These are phyloP conservation scores for Trimorus sp. DNA, from an alignment of 2,888 invertebrate species.

Conservation along the genomic window DNA sequence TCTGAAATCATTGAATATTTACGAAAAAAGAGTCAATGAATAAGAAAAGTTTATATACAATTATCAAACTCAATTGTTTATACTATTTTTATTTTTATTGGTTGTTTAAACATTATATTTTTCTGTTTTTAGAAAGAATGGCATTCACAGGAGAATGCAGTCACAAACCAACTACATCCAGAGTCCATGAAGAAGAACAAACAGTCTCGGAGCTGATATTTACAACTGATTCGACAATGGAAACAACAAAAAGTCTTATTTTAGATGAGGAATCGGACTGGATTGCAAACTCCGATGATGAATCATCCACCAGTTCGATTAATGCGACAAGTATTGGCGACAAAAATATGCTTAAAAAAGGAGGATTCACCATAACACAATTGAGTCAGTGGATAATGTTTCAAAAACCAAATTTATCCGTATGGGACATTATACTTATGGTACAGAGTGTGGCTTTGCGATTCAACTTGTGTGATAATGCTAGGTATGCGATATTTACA, in stretches of 20 bases:
- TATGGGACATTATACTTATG: constrained; percentile 23
- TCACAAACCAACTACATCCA: not conserved
- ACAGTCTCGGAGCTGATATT: not conserved
- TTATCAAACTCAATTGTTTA: no score
- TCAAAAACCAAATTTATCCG: not conserved
- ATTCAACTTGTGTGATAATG: constrained; percentile 5
- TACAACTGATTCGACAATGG: not conserved
- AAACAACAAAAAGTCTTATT: not conserved
- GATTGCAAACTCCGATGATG: not conserved
- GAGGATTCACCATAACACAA: constrained; percentile 3
- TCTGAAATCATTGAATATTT: no score
- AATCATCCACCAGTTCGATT: not conserved
- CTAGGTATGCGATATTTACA: constrained; percentile 13
- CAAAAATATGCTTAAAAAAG: not conserved
- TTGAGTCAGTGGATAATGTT: constrained; percentile 17
- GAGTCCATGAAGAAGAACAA: not conserved
- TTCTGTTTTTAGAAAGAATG: not conserved
- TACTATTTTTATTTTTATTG: no score
- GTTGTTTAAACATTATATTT: not conserved
- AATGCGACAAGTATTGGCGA: not conserved
- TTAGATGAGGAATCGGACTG: not conserved
- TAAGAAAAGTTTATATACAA: no score
- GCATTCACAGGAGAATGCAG: not conserved
- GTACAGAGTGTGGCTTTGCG: constrained; percentile 6
- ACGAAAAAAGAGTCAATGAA: no score